These are phyloP conservation scores for Zoanthus sociatus DNA, from an alignment of 92 coral and sea anemone species.

Conservation along the genomic window DNA sequence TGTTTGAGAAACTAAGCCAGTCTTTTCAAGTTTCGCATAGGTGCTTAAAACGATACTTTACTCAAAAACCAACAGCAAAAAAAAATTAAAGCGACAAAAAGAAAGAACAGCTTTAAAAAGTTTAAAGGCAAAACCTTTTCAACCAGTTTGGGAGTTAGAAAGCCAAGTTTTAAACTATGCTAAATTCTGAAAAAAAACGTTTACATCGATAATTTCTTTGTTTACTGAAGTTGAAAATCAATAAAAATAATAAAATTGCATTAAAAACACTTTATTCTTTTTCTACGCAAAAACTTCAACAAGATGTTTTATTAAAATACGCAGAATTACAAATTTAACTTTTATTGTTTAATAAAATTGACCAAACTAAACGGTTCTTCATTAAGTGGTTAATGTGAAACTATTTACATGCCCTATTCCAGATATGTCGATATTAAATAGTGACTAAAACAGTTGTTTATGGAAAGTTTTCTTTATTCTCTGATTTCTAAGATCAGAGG, in stretches of 20 bases:
- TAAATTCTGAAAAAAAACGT: too few species aligned
- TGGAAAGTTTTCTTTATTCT: conserved; percentile 15
- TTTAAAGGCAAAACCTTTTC: too few species aligned
- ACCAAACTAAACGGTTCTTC: conserved; percentile 40
- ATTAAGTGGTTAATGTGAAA: conserved; percentile 35
- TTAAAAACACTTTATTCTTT: neutral
- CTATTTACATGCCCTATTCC: neutral
- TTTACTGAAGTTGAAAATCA: neutral
- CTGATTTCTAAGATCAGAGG: conserved; percentile 41
- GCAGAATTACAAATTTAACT: neutral
- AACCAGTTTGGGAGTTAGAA: too few species aligned
- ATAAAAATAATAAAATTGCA: neutral
- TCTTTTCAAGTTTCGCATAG: too few species aligned
- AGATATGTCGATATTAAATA: neutral
- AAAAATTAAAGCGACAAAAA: too few species aligned
- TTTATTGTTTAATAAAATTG: conserved; percentile 20
- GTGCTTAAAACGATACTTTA: too few species aligned
- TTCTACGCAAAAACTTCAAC: neutral
- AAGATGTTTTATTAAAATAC: conserved; percentile 2
- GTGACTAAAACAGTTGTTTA: neutral
- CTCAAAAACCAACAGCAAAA: too few species aligned
- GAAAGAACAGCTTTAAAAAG: too few species aligned
- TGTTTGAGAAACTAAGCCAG: too few species aligned
- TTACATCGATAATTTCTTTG: too few species aligned
- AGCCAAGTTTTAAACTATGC: too few species aligned